Conservation (phyloP, 2,113 vertebrate genomes). For the Myodes glareolus region DNA sequence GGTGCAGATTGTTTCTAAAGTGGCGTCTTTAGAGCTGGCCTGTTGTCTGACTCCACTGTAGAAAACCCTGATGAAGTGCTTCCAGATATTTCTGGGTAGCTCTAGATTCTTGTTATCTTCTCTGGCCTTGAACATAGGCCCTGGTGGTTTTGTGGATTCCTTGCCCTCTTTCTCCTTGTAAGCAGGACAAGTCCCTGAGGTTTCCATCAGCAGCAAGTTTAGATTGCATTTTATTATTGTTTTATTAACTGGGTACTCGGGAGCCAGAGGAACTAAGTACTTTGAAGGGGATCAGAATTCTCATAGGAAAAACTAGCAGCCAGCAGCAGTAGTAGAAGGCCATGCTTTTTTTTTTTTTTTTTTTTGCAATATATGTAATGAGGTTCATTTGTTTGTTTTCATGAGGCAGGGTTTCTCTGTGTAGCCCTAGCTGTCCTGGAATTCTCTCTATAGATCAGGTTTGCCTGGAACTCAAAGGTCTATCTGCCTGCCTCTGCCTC, state of each 20-base stretch:
- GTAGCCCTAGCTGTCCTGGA: not conserved
- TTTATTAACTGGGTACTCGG: constrained; percentile 64
- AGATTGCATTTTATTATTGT: constrained; percentile 63
- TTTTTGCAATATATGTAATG: not conserved
- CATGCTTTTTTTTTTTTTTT: not conserved
- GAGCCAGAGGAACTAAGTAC: constrained; percentile 47
- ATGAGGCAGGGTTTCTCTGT: not conserved
- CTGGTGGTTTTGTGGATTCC: constrained; percentile 42
- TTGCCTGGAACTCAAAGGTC: not conserved
- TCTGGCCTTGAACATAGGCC: constrained; percentile 53
- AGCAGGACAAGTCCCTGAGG: constrained; percentile 66
- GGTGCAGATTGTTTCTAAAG: constrained; percentile 21
- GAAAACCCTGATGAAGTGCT: constrained; percentile 11
- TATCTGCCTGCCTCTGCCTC: not conserved
- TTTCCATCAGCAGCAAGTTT: constrained; percentile 57
- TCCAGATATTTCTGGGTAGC: constrained; percentile 28
- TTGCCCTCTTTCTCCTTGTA: constrained; percentile 43
- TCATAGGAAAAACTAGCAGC: constrained; percentile 47
- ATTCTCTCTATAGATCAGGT: not conserved
- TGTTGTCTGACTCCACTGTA: constrained; percentile 28
- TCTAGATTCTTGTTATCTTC: constrained; percentile 60
- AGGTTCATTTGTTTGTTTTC: not conserved
- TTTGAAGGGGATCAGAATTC: constrained; percentile 68
- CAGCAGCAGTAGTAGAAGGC: not conserved
- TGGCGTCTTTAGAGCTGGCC: not conserved